phyloP scores from a whole-genome alignment of 2,797 vertebrate species.

The Kryptolebias ocellatus region DNA sequence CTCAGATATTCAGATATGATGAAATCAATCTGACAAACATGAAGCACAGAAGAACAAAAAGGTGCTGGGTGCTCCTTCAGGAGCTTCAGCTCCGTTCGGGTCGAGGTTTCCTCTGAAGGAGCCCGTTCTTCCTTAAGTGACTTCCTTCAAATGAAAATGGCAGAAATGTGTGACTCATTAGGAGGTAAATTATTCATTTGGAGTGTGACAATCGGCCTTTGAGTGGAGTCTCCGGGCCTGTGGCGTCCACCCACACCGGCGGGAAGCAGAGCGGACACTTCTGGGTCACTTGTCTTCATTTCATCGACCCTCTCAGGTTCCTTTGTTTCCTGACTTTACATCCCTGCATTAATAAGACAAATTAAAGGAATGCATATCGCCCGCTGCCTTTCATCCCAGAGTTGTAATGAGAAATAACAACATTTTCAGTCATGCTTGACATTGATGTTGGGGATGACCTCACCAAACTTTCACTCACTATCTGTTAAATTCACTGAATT shows the following conservation, averaged over 20 bases:
- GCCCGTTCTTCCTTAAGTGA: not conserved
- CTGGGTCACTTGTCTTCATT: constrained; percentile 7
- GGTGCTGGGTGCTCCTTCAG: constrained; percentile 8
- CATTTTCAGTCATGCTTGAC: too few relatives aligned
- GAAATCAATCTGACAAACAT: constrained; percentile 27
- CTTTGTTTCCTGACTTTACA: not conserved
- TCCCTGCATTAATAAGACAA: too few relatives aligned
- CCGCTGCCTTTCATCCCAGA: too few relatives aligned
- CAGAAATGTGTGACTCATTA: constrained; percentile 31
- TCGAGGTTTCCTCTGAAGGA: constrained; percentile 12
- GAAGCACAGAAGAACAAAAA: constrained; percentile 10
- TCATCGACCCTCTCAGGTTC: not conserved
- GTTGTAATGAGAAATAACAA: too few relatives aligned
- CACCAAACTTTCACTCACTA: too few relatives aligned
- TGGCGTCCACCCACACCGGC: constrained; percentile 1
- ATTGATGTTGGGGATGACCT: too few relatives aligned
- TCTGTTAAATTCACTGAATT: too few relatives aligned
- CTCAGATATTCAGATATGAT: constrained; percentile 13
- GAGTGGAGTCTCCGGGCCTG: constrained; percentile 8
- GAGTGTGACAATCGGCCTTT: constrained; percentile 52
- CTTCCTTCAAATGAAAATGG: not conserved
- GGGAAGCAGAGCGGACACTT: not conserved
- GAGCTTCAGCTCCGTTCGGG: not conserved
- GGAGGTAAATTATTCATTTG: constrained; percentile 52
- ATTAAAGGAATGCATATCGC: too few relatives aligned